Percentiles rank a stretch among this genome's conserved stretches.
Evolutionary conservation across 2,113 vertebrate species (phyloP).

Genomic region (Psammodynastes pulverulentus): DNA sequence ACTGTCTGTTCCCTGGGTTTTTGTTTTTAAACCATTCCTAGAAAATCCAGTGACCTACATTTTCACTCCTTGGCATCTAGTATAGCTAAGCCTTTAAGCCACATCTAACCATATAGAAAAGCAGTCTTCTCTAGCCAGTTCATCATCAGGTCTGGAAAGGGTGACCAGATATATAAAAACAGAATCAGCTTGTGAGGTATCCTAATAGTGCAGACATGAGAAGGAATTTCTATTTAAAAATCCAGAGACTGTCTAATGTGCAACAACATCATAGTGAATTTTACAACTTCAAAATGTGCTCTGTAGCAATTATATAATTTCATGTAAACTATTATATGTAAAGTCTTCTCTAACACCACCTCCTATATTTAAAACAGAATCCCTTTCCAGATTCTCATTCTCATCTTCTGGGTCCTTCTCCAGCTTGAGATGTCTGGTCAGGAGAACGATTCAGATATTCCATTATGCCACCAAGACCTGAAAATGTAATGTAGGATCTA

Average conservation of each 20-base stretch:
- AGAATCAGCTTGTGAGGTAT: not conserved
- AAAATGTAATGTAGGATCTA: not conserved
- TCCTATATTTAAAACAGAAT: not conserved
- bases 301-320: not conserved
- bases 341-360: not conserved
- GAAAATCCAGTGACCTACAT: not conserved
- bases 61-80: not conserved
- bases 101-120: not conserved
- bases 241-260: not conserved
- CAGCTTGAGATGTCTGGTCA: not conserved
- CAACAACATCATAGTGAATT: not conserved
- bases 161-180: not conserved
- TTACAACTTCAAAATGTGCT: not conserved
- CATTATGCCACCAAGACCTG: not conserved
- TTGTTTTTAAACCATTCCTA: not conserved
- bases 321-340: not conserved
- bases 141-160: not conserved
- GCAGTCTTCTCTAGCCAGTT: not conserved
- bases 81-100: not conserved
- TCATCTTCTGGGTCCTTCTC: not conserved
- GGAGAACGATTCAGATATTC: not conserved
- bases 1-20: not conserved
- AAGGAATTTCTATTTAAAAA: not conserved
- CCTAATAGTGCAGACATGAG: not conserved
- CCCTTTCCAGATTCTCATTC: not conserved